Evolutionary conservation across 2,888 invertebrate species (phyloP).

Genomic region (Leucophenga maculata): DNA sequence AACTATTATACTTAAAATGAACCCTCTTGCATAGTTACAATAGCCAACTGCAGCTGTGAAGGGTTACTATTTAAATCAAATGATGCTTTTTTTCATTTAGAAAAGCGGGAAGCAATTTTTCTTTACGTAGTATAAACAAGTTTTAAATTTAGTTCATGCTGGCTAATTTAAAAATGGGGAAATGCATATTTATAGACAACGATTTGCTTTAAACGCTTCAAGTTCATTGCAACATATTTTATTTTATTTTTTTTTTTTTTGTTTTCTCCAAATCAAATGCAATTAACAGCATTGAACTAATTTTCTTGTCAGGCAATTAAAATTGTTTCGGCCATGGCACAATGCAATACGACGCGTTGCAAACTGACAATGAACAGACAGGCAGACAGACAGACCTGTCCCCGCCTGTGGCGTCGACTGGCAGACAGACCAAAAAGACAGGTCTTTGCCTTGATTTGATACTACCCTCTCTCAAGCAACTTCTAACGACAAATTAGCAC

Average conservation of each 20-base stretch:
- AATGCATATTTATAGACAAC: background rate
- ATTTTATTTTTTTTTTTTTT: background rate
- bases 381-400: background rate
- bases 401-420: slow-evolving; percentile 6
- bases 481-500: slow-evolving; percentile 18
- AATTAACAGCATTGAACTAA: slow-evolving; percentile 72
- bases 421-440: slow-evolving; percentile 11
- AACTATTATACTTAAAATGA: no score
- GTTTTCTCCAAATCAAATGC: slow-evolving; percentile 65
- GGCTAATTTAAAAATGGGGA: slow-evolving; percentile 3
- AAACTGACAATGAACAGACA: slow-evolving; percentile 37
- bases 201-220: background rate
- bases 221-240: slow-evolving; percentile 24
- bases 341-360: background rate
- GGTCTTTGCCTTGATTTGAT: no score
- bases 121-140: no score
- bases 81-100: background rate
- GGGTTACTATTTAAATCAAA: no score
- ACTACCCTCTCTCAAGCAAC: slow-evolving; percentile 1
- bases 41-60: background rate
- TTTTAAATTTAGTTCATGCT: background rate
- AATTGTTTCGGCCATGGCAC: slow-evolving; percentile 51
- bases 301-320: slow-evolving; percentile 71
- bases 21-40: no score
- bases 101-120: background rate